Conservation (phyloP, 2,113 vertebrate species). For the Vanacampus margaritifer region DNA sequence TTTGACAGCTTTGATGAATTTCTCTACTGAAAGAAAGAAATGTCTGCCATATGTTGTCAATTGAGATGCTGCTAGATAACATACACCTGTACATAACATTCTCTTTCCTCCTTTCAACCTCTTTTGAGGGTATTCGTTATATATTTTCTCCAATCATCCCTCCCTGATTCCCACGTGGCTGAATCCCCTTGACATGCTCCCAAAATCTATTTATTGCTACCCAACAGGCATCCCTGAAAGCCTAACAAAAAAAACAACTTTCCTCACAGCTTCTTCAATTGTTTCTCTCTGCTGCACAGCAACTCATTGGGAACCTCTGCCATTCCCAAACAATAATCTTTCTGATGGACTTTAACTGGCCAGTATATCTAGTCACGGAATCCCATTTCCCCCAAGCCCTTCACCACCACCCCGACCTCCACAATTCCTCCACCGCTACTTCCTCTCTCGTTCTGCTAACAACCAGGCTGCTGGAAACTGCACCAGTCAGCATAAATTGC, state of each 20-base stretch:
- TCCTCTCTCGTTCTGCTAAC: conserved; percentile 37
- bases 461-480: conserved; percentile 56
- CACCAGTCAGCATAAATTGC: conserved; percentile 73
- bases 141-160: background rate
- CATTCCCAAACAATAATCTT: conserved; percentile 31
- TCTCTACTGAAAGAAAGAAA: too few species aligned
- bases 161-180: conserved; percentile 25
- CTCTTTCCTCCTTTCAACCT: conserved; percentile 7
- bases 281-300: conserved; percentile 20
- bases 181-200: conserved; percentile 32
- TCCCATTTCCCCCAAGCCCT: conserved; percentile 33
- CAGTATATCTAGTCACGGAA: conserved; percentile 46
- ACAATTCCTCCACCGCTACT: conserved; percentile 13
- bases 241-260: conserved; percentile 46
- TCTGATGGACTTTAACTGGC: conserved; percentile 55
- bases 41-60: too few species aligned
- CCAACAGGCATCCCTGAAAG: conserved; percentile 39
- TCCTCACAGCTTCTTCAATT: conserved; percentile 31
- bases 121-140: background rate
- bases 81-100: background rate
- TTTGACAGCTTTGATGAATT: too few species aligned
- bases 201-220: conserved; percentile 54
- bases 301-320: conserved; percentile 24
- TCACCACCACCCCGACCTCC: conserved; percentile 5
- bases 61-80: too few species aligned